Conservation (phyloP, 2,113 vertebrate species). For the Balaeniceps rex region DNA sequence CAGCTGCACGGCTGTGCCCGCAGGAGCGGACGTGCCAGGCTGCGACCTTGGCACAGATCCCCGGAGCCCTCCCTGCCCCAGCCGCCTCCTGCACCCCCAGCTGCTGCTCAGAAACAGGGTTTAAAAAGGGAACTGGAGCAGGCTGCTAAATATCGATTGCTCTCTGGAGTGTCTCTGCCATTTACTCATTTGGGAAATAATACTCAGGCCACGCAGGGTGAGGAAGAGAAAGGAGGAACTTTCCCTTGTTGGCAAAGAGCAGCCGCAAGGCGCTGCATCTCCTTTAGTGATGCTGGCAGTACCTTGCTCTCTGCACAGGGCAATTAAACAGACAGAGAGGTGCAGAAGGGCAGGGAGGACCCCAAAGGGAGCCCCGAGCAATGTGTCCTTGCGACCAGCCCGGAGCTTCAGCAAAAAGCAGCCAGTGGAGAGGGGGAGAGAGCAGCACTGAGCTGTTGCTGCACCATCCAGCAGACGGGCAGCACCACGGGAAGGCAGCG, state of each 20-base stretch:
- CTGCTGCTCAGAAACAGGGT: background rate
- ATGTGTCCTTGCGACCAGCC: accelerated
- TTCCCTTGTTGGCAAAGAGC: background rate
- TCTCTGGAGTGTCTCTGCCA: background rate
- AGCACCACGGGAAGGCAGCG: background rate
- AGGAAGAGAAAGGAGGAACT: background rate
- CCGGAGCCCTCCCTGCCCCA: background rate
- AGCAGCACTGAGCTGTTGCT: background rate
- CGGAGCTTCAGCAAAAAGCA: background rate
- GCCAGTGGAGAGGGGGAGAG: background rate
- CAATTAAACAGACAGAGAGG: background rate
- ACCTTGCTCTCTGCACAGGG: background rate
- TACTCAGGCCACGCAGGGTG: background rate
- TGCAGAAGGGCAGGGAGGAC: background rate
- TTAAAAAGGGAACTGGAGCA: background rate
- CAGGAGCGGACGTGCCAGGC: background rate
- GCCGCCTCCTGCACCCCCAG: background rate
- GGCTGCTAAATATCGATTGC: background rate
- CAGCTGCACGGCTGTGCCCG: background rate
- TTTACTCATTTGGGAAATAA: background rate
- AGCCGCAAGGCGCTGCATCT: background rate
- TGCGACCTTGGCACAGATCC: background rate
- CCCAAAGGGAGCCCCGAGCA: background rate
- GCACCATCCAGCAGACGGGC: background rate
- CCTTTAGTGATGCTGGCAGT: background rate